A percentile compares a stretch with the other conserved stretches of the same genome.
Conservation (phyloP, 2,888 invertebrate genomes). For the Stratiomys singularior region DNA sequence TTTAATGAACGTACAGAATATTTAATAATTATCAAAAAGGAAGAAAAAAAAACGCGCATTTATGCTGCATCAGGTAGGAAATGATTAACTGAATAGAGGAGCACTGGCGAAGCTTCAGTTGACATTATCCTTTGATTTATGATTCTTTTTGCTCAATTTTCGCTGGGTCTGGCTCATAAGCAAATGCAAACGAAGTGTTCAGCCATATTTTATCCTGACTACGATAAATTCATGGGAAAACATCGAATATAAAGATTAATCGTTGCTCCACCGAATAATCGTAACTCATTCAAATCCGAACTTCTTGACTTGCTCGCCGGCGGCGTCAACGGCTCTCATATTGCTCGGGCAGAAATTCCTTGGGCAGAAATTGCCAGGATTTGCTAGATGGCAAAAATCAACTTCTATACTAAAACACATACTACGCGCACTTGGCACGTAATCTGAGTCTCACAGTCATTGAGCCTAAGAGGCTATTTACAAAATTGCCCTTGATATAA, state of each 20-base stretch:
- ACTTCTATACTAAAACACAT: neutral
- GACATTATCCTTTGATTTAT: too few relatives aligned
- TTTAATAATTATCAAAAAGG: too few relatives aligned
- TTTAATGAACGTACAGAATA: too few relatives aligned
- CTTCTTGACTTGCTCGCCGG: neutral
- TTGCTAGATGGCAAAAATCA: neutral
- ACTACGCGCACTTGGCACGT: slow-evolving; percentile 33
- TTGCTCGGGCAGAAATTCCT: too few relatives aligned
- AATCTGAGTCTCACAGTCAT: slow-evolving; percentile 38
- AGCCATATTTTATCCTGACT: neutral
- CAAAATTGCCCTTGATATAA: slow-evolving; percentile 15
- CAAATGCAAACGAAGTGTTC: too few relatives aligned
- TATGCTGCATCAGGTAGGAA: too few relatives aligned
- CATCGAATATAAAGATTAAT: neutral
- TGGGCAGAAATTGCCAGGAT: neutral
- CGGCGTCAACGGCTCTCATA: neutral
- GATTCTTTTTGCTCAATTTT: too few relatives aligned
- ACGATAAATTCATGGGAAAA: neutral
- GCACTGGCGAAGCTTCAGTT: too few relatives aligned
- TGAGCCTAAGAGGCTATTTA: slow-evolving; percentile 39
- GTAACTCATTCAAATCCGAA: slow-evolving; percentile 3
- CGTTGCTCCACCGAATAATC: neutral
- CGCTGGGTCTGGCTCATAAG: too few relatives aligned
- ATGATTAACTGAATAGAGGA: too few relatives aligned
- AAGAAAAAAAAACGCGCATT: too few relatives aligned